phyloP scores from a whole-genome alignment of 2,797 vertebrate genomes.

The Scarus forsteni region DNA sequence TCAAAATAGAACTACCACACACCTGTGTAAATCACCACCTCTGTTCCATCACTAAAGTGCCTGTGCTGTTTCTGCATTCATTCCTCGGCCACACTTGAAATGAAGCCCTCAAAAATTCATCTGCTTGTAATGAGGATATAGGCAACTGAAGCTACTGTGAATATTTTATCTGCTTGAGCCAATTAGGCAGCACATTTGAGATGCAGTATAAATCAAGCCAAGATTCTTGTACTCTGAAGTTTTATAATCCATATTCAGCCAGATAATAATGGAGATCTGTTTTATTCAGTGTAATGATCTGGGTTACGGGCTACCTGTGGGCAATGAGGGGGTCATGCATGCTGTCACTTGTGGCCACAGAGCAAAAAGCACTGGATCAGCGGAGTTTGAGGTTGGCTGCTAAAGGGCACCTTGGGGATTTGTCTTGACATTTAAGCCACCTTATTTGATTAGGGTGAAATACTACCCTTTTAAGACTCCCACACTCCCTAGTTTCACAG shows the following conservation, averaged over 20 bases:
- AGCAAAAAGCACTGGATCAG: conserved; percentile 7
- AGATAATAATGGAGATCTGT: neutral
- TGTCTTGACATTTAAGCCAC: conserved; percentile 37
- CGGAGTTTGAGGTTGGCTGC: conserved; percentile 14
- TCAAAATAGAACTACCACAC: too few species aligned
- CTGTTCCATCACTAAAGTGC: neutral
- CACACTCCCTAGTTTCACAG: conserved; percentile 6
- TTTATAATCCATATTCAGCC: neutral
- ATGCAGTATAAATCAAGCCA: neutral
- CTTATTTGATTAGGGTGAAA: conserved; percentile 42
- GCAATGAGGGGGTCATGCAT: neutral
- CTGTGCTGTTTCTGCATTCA: neutral
- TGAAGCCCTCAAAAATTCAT: neutral
- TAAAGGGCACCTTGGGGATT: conserved; percentile 33
- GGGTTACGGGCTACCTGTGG: neutral
- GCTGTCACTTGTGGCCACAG: neutral
- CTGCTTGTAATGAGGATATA: neutral
- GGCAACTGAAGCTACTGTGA: neutral
- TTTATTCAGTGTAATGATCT: conserved; percentile 6
- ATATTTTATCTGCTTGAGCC: conserved; percentile 22
- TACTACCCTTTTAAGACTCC: conserved; percentile 11
- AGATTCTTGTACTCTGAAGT: neutral
- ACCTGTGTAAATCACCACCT: too few species aligned
- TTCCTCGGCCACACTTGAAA: neutral
- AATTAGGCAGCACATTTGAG: conserved; percentile 23